Base-by-base conservation (phyloP, 1,140 invertebrate genomes). In the Archivesica marissinica region DNA sequence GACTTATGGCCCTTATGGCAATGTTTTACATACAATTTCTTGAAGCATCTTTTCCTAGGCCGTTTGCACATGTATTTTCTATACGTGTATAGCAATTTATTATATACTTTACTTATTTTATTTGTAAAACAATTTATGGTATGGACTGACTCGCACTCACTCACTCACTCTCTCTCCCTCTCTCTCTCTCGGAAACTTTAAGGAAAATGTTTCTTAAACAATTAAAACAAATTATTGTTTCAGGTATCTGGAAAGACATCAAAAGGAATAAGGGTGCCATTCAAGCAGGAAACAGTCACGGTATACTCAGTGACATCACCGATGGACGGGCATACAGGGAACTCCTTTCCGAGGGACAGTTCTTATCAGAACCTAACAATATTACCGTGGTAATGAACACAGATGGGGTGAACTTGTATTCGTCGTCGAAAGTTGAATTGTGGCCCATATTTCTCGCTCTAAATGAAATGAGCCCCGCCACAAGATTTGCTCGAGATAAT, bases 371-470 rank as follows among this genome's bases (percentile, higher is more conserved):
- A 17, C 17, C 0, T 74, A 59, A 74, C 17, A 47, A 87, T 64
- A 80, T 89, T 44, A 86, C 74, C 17, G 78, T 17, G 39, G 78
- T 50, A 28, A 54, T 87, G 23, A 80, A 81, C 30, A 85, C 85
- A 74, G 86, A 85, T 89, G 86, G 84, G 25, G 56, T 88, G 20
- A 85, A 76, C 74, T 56, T 88, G 13, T 88, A 84, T 70, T 38
- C 9, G n/a, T 88, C 87, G 20, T 87, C 81, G 47, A 88, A 87
- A 70, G 41, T 82, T 54, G 81, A 87, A 54, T 54, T 88, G 13
- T 87, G 87, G 87, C 85, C 85, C 38, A 74, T 88, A 28, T 87
- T 85, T 66, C 33, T 88, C 3, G 81, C 77, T 6, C 72, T 87
- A 11, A 88, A 87, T 78, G 85, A 88, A 74, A 64, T 76, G 0